Conservation (phyloP, 2,888 invertebrate species). For the Orchesellides sinensis region DNA sequence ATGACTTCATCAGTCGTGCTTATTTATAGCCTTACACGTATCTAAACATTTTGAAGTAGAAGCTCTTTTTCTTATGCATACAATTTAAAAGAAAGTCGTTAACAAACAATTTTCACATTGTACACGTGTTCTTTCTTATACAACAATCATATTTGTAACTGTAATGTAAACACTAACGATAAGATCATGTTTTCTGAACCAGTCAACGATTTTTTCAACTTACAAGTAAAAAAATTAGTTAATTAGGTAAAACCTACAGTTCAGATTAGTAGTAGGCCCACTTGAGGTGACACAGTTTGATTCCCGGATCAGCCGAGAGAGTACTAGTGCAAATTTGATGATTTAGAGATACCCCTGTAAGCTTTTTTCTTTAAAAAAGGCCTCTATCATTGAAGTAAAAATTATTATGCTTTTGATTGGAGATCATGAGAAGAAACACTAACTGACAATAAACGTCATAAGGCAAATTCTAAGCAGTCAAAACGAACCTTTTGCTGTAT, state of each 20-base stretch:
- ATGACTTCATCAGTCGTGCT: constrained; percentile 2
- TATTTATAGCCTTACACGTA: not conserved
- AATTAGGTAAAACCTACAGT: not conserved
- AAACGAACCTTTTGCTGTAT: constrained; percentile 3
- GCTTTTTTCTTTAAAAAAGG: not conserved
- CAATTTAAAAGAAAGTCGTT: not conserved
- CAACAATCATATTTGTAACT: too few relatives aligned
- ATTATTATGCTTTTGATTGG: not conserved
- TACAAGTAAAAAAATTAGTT: not conserved
- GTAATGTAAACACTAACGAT: too few relatives aligned
- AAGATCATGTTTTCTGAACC: not conserved
- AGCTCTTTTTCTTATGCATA: constrained; percentile 1
- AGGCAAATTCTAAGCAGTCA: constrained; percentile 14
- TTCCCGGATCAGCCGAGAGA: too few relatives aligned
- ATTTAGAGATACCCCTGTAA: too few relatives aligned
- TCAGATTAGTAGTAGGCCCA: not conserved
- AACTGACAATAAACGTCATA: not conserved
- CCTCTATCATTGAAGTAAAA: not conserved
- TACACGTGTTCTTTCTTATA: too few relatives aligned
- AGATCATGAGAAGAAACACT: constrained; percentile 16
- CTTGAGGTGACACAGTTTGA: too few relatives aligned
- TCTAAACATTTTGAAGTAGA: constrained; percentile 1
- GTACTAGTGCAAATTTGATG: too few relatives aligned
- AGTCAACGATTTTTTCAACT: not conserved
- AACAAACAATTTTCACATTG: not conserved